Conservation (phyloP, 2,797 vertebrate species). For the Urophycis tenuis region DNA sequence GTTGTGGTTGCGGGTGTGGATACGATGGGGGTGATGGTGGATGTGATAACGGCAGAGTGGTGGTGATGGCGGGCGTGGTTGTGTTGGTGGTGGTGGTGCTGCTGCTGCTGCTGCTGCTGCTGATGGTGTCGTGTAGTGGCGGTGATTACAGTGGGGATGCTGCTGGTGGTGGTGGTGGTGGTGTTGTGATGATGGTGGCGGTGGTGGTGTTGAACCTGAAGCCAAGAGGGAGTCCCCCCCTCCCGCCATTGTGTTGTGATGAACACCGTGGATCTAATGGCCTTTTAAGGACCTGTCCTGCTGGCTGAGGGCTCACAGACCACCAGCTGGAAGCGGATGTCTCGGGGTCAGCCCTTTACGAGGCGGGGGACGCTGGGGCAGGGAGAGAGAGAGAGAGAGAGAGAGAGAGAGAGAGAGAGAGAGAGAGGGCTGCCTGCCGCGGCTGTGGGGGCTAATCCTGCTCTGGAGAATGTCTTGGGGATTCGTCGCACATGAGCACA, state of each 20-base stretch:
- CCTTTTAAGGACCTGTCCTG: slow-evolving; percentile 68
- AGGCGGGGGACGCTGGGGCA: too few species aligned
- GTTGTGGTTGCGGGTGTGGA: not conserved
- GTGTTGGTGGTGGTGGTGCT: not conserved
- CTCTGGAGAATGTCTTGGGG: slow-evolving; percentile 63
- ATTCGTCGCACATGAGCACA: slow-evolving; percentile 59
- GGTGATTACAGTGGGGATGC: too few species aligned
- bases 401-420: too few species aligned
- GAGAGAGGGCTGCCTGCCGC: not conserved
- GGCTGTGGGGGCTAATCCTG: slow-evolving; percentile 34
- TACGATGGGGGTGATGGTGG: not conserved
- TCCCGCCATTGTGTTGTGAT: slow-evolving; percentile 42
- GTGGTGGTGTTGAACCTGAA: not conserved
- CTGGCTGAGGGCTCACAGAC: slow-evolving; percentile 30
- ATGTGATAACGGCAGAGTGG: not conserved
- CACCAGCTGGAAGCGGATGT: slow-evolving; percentile 42
- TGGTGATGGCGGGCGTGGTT: not conserved
- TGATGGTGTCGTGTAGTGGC: too few species aligned
- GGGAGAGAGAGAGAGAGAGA: too few species aligned
- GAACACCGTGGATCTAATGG: slow-evolving; percentile 49
- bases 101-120: too few species aligned
- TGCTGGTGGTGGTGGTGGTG: too few species aligned
- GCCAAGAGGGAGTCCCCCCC: slow-evolving; percentile 45
- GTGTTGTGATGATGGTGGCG: too few species aligned
- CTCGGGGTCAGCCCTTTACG: slow-evolving; percentile 42